A percentile compares a stretch with the other conserved stretches of the same genome.
Conservation (phyloP, 1,140 invertebrate species). For the Bathynomus jamesi region DNA sequence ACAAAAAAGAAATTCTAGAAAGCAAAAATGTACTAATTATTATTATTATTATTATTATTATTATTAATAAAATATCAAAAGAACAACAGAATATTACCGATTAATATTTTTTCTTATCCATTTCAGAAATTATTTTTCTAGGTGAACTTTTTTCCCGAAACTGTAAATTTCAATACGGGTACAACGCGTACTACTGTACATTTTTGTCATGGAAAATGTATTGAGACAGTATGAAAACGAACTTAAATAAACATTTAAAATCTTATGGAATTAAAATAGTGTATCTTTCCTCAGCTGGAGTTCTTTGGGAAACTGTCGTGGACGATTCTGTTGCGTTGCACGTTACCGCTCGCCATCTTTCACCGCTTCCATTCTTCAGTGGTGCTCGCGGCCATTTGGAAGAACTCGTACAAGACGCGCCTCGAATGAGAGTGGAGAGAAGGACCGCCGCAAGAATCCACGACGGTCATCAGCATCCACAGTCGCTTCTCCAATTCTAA, state of each 20-base stretch:
- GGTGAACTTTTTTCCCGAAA: no score
- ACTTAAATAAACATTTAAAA: neutral
- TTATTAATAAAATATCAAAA: no score
- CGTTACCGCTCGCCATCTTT: conserved; percentile 91
- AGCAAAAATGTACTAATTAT: no score
- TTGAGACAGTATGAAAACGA: no score
- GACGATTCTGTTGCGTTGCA: conserved; percentile 87
- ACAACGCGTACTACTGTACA: no score
- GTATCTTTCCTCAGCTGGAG: conserved; percentile 56
- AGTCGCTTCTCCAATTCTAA: conserved; percentile 22
- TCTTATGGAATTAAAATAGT: conserved; percentile 5
- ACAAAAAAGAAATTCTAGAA: no score
- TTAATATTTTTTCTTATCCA: no score
- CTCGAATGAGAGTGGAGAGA: conserved; percentile 35
- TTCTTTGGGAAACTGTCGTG: conserved; percentile 92
- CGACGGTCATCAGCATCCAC: conserved; percentile 29
- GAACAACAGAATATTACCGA: no score
- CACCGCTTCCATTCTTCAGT: conserved; percentile 94
- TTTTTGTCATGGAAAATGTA: no score
- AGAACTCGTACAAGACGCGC: conserved; percentile 85
- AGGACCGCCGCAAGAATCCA: conserved; percentile 12
- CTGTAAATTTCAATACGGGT: no score
- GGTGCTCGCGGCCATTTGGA: conserved; percentile 95
- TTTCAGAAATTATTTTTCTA: no score
- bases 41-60: no score